Evolutionary conservation across 2,797 vertebrate genomes (phyloP), one percentile per base, ranked within the genome.

Genomic region (Sebastes diploproa): DNA sequence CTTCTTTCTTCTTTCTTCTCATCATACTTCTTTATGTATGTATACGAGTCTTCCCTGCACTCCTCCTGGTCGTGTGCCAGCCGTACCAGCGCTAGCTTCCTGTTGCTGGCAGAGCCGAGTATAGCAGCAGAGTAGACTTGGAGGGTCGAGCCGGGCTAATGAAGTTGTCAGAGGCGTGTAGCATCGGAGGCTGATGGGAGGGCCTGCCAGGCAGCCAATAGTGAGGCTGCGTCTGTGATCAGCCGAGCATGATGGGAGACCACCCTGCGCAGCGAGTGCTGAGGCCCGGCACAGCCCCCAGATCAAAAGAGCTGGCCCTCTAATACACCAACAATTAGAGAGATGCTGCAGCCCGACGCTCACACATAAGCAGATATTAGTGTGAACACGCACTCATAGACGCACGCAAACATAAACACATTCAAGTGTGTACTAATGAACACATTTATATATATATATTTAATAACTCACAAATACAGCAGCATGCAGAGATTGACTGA

Each of bases 141-240:
- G 68, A 71, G 92, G 92, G 88, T 92, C 77, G 20, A 88, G 94
- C 93, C 73, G 86, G 90, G 95, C 96, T 98, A 97, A 98, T 98
- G 96, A 97, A 98, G 97, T 97, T 97, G 96, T 99, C 97, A 97
- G 96, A 96, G 95, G 94, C 86, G 60, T 95, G 92, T 93, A 94
- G 95, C 93, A 94, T 93, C 82, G 91, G 46, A 83, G 93, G 95
- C 94, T 96, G 96, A 97, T 96, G 90, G 94, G 94, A 92, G 93
- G 95, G 94, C 96, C 94, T 95, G 94, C 93, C 96, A 95, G 93
- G 93, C 96, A 95, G 94, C 96, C 89, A 93, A 92, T 96, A 91
- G 95, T 91, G 78, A 95, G 89, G 94, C 93, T 83, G 89, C 82
- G 63, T 88, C 93, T 95, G 95, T 95, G 96, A 96, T 96, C 95